Evolutionary conservation across 2,888 invertebrate species (phyloP), one percentile per base, ranked within the genome.

Genomic region (Mayetiola destructor): DNA sequence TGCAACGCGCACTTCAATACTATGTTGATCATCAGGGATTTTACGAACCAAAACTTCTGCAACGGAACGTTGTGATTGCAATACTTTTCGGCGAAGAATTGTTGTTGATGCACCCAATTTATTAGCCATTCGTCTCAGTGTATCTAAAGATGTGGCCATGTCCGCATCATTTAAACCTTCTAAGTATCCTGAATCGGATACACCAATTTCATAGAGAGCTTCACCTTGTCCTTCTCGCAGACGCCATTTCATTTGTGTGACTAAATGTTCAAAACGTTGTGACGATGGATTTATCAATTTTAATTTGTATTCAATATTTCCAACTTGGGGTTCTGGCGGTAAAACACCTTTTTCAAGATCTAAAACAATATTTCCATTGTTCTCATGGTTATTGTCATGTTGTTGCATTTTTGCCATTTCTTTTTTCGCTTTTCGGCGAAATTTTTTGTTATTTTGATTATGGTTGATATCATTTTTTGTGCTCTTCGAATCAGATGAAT

Each of bases 211-310:
- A 74, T 99, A 99, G 61, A 99, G 91, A 0, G 96, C 96, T 70
- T 93, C 90, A 0, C 97, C 99, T 62, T 93, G 89, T 29, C 99
- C 93, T 72, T 94, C 93, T 0, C 91, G 81, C 10, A 99, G 77
- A 0, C 99, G 80, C 97, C 97, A 99, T 76, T 99, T 99, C 80
- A 99, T 81, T 83, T 99, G 99, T 0, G 97, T 99, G 20, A 97
- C 93, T 30, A 99, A 76, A 73, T 97, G 97, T 71, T 99, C 93
- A 66, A 94, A 86, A 59, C 97, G 78, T 64, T 87, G 84, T 68
- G 87, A 85, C 21, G 93, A 88, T 0, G 95, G 91, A 70, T 88
- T 88, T 8, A 96, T 87, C 58, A 99, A 77, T 67, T 96, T 94
- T 59, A 97, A 72, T 75, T 97, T 96, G 72, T 96, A 96, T 73